Evolutionary conservation across 2,888 invertebrate species (phyloP), one percentile per base, ranked within the genome.

Genomic region (Napeogenes inachia): DNA sequence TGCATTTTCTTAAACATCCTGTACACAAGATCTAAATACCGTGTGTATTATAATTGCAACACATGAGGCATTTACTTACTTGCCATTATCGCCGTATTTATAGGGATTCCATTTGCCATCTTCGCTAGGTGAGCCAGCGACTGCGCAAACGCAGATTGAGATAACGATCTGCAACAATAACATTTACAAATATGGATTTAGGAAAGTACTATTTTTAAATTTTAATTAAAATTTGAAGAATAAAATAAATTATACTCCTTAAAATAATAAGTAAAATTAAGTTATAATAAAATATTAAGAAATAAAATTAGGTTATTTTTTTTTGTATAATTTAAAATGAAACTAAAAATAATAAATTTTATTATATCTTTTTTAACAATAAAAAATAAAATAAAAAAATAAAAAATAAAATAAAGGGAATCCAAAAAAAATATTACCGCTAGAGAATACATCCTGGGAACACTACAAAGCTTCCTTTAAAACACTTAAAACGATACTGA

Each of bases 91-190:
- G 62, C 88, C 89, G 70, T 79, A 87, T 76, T 79, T 80, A 73
- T 84, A 80, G 38, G 88, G 84, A 74, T 84, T 70, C 89, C 89
- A 90, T 70, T 65, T 78, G 67, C 90, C 90, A 62, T 85, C 85
- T 70, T 85, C 79, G 45, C 75, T 71, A 5, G 88, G 73, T 65
- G 71, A 78, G 32, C 79, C 80, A 46, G 77, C 73, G 10, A 76
- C 82, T 50, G 81, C 76, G 81, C 85, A 85, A 59, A 85, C 76
- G 82, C 85, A 85, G 64, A 85, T 67, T 13, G 82, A 82, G 67
- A 89, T 65, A 64, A 81, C 70, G 66, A 79, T 80, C 88, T 87
- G 83, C 68, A 74, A 79, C 67, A 70, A 70, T 57, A 66, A 67
- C 56, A 70, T 64, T 50, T 21, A 50, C 6, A 50, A 50, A 50